A percentile compares a stretch with the other conserved stretches of the same genome.
These are phyloP conservation scores for Pinctada fucata DNA, from an alignment of 2,888 invertebrate species.

Conservation along the genomic window DNA sequence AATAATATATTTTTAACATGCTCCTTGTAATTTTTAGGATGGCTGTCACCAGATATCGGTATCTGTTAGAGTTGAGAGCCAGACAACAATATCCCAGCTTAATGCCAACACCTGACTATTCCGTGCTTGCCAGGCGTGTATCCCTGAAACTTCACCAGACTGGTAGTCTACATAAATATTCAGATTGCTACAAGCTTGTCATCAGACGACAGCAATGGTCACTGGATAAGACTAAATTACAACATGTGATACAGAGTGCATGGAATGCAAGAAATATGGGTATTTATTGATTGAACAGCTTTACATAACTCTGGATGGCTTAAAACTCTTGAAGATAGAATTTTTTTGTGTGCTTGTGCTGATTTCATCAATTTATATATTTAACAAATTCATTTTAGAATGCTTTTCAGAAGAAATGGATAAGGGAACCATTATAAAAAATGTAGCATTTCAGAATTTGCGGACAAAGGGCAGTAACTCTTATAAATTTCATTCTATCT, in stretches of 20 bases:
- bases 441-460: no score
- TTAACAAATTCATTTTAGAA: no score
- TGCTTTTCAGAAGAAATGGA: no score
- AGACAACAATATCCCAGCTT: conserved; percentile 41
- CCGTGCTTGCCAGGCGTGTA: conserved; percentile 9
- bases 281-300: no score
- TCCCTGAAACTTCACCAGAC: conserved; percentile 21
- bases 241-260: conserved; percentile 12
- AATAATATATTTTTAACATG: no score
- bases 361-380: no score
- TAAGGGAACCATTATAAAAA: no score
- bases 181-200: conserved; percentile 16
- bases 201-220: conserved; percentile 17
- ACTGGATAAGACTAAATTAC: conserved; percentile 29
- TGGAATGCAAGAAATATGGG: conserved; percentile 10
- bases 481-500: no score
- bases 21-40: conserved; percentile 28
- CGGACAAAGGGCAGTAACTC: no score
- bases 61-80: conserved; percentile 38
- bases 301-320: no score
- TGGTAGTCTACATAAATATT: conserved; percentile 29
- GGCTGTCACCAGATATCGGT: conserved; percentile 46
- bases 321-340: no score
- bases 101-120: conserved; percentile 37
- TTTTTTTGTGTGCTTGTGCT: no score